phyloP scores from a whole-genome alignment of 2,113 vertebrate species.

The Mohoua ochrocephala region DNA sequence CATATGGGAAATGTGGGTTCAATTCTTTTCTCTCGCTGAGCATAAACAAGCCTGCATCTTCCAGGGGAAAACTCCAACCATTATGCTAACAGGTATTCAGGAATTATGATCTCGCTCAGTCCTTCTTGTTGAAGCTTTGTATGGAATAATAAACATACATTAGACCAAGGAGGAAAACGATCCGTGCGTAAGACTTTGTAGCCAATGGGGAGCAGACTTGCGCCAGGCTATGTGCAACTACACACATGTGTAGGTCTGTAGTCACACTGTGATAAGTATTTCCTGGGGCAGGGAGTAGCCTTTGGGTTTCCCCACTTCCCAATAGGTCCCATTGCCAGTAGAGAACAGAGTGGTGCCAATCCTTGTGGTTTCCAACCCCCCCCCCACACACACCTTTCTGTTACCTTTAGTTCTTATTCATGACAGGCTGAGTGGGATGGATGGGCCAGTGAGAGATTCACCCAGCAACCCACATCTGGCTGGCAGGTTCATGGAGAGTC shows the following conservation, averaged over 20 bases:
- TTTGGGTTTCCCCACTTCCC: neutral
- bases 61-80: conserved; percentile 10
- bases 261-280: neutral
- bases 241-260: neutral
- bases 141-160: conserved; percentile 51
- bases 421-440: neutral
- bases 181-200: neutral
- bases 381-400: accelerated
- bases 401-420: neutral
- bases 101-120: neutral
- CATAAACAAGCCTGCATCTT: conserved; percentile 36
- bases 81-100: neutral
- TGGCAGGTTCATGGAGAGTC: neutral
- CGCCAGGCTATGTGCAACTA: neutral
- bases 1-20: conserved; percentile 41
- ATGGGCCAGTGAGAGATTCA: neutral
- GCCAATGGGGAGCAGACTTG: neutral
- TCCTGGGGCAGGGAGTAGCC: neutral
- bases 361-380: accelerated
- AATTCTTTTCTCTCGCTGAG: conserved; percentile 23
- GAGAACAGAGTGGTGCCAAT: neutral
- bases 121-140: conserved; percentile 20
- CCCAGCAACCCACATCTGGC: neutral
- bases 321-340: neutral
- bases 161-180: neutral